Conservation (phyloP, 2,113 vertebrate species). For the Notothenia rossii region DNA sequence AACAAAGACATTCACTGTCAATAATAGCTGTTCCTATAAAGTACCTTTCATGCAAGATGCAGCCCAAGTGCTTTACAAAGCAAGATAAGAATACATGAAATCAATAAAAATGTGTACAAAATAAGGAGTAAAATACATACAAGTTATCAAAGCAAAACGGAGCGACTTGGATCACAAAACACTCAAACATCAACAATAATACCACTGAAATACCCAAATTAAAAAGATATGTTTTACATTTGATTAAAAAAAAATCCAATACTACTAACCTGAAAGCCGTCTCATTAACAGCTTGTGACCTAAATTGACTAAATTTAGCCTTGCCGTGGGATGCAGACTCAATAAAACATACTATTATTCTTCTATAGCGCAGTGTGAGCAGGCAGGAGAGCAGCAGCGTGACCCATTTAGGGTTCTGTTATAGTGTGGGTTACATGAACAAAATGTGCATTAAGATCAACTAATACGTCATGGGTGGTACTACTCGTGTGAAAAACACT, state of each 20-base stretch:
- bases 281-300: conserved; percentile 43
- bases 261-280: conserved; percentile 23
- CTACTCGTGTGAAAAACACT: not conserved
- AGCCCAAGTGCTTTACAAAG: too few species aligned
- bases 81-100: too few species aligned
- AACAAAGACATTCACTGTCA: not conserved
- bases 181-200: too few species aligned
- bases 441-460: not conserved
- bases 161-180: too few species aligned
- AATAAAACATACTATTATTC: conserved; percentile 19
- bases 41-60: too few species aligned
- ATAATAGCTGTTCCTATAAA: not conserved
- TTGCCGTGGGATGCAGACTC: conserved; percentile 25
- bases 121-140: too few species aligned
- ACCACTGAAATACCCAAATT: too few species aligned
- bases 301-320: conserved; percentile 47
- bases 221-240: too few species aligned
- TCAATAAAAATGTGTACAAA: too few species aligned
- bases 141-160: too few species aligned
- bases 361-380: not conserved
- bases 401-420: conserved; percentile 22
- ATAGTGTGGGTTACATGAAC: not conserved
- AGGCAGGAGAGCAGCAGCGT: not conserved
- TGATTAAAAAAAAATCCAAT: not conserved
- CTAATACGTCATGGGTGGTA: not conserved